Evolutionary conservation across 1,140 invertebrate species (phyloP), one percentile per base, ranked within the genome.

Genomic region (Rhopalosiphum maidis): DNA sequence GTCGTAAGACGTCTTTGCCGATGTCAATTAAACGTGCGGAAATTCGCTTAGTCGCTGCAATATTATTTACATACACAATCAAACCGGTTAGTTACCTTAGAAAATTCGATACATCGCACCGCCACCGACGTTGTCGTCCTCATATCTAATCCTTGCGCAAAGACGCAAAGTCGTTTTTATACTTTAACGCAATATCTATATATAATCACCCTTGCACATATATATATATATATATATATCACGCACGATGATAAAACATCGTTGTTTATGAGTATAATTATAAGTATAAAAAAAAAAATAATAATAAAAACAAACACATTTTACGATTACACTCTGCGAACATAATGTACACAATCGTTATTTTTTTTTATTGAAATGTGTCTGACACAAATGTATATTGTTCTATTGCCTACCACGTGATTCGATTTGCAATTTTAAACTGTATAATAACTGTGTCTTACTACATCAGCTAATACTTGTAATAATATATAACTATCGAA

Each of bases 21-120:
- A 41, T 91, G 90, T 43, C 90, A 82, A 91, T 91, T 82, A 91
- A 82, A 91, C 43, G 60, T 37, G 30, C 21, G 48, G 54, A 82
- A 91, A 68, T 91, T 91, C 43, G 89, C 55, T 23, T 54, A 43
- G 43, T 82, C 41, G 18, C 68, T 15, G 54, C 60, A 77, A 77
- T 77, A 77, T 77, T 77, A 77, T 77, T 77, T 77, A 30, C 41
- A 43, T 11, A 15, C 5, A 90, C 89, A 22, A 37, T n/a, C 22
- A 91, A 91, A 91, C 90, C 90, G 90, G 60, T 82, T 43, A 30
- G 90, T 41, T 46, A 68, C 43, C 60, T 82, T 77, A 82, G 60
- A 91, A 91, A 91, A 82, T 91, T 82, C 90, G 43, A 91, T 91
- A 91, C 18, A 82, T 82, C 90, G 68, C 43, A 46, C 30, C 15